Conservation (phyloP, 2,797 vertebrate species). For the Babyrousa celebensis region DNA sequence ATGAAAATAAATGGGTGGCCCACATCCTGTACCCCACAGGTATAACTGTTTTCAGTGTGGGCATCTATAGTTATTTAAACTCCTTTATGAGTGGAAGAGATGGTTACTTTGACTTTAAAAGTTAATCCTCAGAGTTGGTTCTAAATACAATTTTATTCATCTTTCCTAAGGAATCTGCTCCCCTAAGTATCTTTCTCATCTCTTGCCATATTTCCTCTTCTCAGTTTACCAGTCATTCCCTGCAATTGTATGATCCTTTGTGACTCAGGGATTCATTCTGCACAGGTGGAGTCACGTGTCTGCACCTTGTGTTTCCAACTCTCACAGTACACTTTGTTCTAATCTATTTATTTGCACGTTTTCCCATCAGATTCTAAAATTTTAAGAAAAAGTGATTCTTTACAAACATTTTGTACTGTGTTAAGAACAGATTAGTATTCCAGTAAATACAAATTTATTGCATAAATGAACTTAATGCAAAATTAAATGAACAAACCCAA, state of each 20-base stretch:
- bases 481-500: background rate
- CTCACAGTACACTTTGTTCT: background rate
- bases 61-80: background rate
- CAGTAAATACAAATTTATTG: background rate
- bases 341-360: background rate
- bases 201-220: background rate
- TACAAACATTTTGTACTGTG: background rate
- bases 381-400: background rate
- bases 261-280: background rate
- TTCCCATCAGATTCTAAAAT: background rate
- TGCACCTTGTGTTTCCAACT: background rate
- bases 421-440: background rate
- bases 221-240: background rate
- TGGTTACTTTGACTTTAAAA: background rate
- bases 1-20: background rate
- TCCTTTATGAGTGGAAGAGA: background rate
- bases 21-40: background rate
- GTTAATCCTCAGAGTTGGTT: background rate
- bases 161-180: background rate
- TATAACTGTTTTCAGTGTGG: background rate
- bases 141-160: background rate
- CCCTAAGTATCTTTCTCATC: background rate
- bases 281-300: background rate
- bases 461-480: slow-evolving; percentile 14
- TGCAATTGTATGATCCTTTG: background rate